Evolutionary conservation across 2,888 invertebrate genomes (phyloP).

Genomic region (Heliconius erato): DNA sequence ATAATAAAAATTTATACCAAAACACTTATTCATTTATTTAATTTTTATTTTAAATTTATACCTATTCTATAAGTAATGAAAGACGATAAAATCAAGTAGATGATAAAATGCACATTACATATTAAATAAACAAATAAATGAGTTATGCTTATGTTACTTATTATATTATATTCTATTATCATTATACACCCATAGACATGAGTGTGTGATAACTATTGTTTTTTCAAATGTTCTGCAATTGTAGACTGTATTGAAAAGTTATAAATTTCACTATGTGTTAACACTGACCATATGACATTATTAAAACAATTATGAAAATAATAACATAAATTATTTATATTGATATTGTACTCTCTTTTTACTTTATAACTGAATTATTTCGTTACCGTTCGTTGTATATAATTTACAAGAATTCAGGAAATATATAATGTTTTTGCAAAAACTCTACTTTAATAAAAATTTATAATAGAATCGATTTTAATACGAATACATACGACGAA

Average conservation of each 20-base stretch:
- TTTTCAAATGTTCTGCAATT: background rate
- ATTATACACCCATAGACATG: background rate
- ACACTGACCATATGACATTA: constrained; percentile 6
- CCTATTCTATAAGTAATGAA: background rate
- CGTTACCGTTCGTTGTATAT: background rate
- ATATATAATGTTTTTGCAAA: background rate
- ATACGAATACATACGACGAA: background rate
- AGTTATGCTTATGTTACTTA: constrained; percentile 3
- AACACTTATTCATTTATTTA: background rate
- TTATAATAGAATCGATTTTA: background rate
- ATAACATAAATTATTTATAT: constrained; percentile 2
- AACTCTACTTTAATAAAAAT: background rate
- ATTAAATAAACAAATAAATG: background rate
- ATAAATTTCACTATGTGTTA: background rate
- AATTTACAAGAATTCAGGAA: background rate
- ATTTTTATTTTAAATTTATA: background rate
- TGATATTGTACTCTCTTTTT: background rate
- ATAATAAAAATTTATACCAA: background rate
- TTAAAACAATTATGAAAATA: constrained; percentile 11
- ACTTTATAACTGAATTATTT: background rate
- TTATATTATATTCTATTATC: constrained; percentile 14
- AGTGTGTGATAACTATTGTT: constrained; percentile 6
- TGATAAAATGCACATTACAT: background rate
- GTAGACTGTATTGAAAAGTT: background rate
- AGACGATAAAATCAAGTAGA: background rate